These are phyloP conservation scores for Chromobotia macracanthus DNA, from an alignment of 2,797 vertebrate species.

Conservation along the genomic window DNA sequence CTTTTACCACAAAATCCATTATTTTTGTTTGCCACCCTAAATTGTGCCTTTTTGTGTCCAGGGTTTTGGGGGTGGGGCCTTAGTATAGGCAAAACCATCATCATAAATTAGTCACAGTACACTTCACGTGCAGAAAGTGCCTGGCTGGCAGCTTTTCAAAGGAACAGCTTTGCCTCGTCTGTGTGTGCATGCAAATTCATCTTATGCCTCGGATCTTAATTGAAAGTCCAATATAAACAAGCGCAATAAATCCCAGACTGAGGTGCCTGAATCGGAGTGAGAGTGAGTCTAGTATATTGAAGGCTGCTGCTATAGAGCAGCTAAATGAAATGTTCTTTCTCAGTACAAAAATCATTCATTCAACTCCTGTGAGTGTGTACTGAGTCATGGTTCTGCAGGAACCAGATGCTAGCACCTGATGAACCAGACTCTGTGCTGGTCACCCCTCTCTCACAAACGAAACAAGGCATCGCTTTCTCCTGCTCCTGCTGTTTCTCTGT, in stretches of 20 bases:
- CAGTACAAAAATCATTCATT: slow-evolving; percentile 33
- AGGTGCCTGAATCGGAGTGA: slow-evolving; percentile 39
- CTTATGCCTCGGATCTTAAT: slow-evolving; percentile 53
- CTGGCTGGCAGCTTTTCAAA: slow-evolving; percentile 53
- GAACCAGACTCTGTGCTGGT: slow-evolving; percentile 15
- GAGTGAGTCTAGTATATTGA: slow-evolving; percentile 15
- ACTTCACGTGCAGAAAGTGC: slow-evolving; percentile 48
- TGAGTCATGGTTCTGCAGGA: slow-evolving; percentile 9
- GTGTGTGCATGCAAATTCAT: slow-evolving; percentile 57
- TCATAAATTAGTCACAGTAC: slow-evolving; percentile 53
- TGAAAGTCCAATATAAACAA: slow-evolving; percentile 60
- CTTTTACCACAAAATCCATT: not conserved
- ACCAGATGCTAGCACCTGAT: slow-evolving; percentile 1
- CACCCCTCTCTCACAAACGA: not conserved
- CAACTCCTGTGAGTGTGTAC: slow-evolving; percentile 36
- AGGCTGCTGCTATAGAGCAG: slow-evolving; percentile 43
- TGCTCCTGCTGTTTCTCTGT: slow-evolving; percentile 23
- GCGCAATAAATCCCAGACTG: slow-evolving; percentile 56
- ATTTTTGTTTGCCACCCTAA: not conserved
- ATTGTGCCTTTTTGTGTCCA: slow-evolving; percentile 24
- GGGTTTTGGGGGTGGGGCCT: slow-evolving; percentile 15
- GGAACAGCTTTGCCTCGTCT: slow-evolving; percentile 34
- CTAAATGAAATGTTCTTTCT: slow-evolving; percentile 56
- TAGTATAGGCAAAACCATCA: slow-evolving; percentile 53
- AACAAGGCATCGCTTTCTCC: slow-evolving; percentile 8